These are phyloP conservation scores for Luehdorfia chinensis DNA, from an alignment of 1,140 invertebrate genomes.

Conservation along the genomic window DNA sequence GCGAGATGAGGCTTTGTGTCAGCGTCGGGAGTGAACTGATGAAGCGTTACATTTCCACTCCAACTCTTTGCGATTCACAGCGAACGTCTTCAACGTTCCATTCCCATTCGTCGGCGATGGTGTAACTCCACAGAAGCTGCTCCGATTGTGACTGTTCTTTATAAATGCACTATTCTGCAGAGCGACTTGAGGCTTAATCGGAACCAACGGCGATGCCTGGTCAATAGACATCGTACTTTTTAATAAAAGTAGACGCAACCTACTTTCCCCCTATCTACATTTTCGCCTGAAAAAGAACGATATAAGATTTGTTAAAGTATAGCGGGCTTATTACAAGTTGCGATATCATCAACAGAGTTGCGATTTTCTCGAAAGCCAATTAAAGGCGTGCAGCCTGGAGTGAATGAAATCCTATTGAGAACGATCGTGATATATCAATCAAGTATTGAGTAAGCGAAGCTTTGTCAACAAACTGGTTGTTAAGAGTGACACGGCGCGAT, in stretches of 20 bases:
- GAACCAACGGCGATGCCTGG: slow-evolving; percentile 73
- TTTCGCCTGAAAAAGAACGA: slow-evolving; percentile 70
- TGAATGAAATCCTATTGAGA: slow-evolving; percentile 21
- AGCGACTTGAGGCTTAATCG: slow-evolving; percentile 73
- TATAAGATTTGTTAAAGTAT: slow-evolving; percentile 33
- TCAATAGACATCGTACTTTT: slow-evolving; percentile 73
- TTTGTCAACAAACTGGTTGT: slow-evolving; percentile 30
- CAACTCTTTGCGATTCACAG: slow-evolving; percentile 75
- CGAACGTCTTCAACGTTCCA: slow-evolving; percentile 70
- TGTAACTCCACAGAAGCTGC: slow-evolving; percentile 72
- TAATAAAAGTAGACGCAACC: slow-evolving; percentile 47
- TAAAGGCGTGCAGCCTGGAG: slow-evolving; percentile 13
- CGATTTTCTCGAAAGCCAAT: slow-evolving; percentile 25
- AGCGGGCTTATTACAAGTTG: slow-evolving; percentile 25
- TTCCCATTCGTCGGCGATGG: slow-evolving; percentile 64
- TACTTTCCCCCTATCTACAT: slow-evolving; percentile 65
- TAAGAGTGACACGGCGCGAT: no score
- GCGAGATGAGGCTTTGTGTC: slow-evolving; percentile 61
- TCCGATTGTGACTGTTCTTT: slow-evolving; percentile 72
- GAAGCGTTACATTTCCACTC: slow-evolving; percentile 74
- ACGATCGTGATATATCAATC: slow-evolving; percentile 22
- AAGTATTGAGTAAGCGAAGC: slow-evolving; percentile 25
- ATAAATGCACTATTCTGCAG: slow-evolving; percentile 72
- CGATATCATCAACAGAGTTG: slow-evolving; percentile 57
- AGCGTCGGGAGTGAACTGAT: slow-evolving; percentile 55